Evolutionary conservation across 1,140 invertebrate species (phyloP), one percentile per base, ranked within the genome.

Genomic region (Drosophila tropicalis): DNA sequence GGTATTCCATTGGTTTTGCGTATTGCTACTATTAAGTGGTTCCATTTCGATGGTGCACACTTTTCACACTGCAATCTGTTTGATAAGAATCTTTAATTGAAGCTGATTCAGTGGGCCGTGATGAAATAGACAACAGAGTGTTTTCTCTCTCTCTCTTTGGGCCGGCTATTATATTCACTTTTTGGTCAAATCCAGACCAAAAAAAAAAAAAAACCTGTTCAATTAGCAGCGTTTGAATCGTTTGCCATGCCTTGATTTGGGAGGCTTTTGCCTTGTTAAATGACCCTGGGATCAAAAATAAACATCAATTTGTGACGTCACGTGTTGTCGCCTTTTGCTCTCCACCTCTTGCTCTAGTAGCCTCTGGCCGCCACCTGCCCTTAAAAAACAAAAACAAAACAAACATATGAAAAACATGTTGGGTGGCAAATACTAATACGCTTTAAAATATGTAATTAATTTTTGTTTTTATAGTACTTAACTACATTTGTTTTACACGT

Each of bases 231-330:
- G 79, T 62, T 62, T 62, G 66, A 58, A 25, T 36, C 58, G 32
- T 17, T 19, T 17, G 17, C 44, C 44, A 51, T 51, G 44, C 44
- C 44, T 51, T 12, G 44, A 51, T 51, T 51, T 51, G 44, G 44
- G 29, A 3, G 25, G 57, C 9, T 34, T 39, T 71, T 51, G 54
- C 57, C 55, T 36, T 61, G 54, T 32, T 19, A 77, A 47, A 66
- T 29, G 81, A 86, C 81, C 82, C 82, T 85, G 81, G 81, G 57
- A 56, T 19, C 51, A 15, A 67, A 25, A 58, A 77, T 78, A 85
- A 64, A 76, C 66, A 70, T 61, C 41, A 67, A 55, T 62, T 51
- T 69, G 72, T 87, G 83, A 87, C 82, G 83, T 87, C 79, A 86
- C 68, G 17, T 72, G 61, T 29, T 34, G 51, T 36, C 34, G 67